Base-by-base conservation (phyloP, 1,140 invertebrate species). In the Lordiphosa stackelbergi region DNA sequence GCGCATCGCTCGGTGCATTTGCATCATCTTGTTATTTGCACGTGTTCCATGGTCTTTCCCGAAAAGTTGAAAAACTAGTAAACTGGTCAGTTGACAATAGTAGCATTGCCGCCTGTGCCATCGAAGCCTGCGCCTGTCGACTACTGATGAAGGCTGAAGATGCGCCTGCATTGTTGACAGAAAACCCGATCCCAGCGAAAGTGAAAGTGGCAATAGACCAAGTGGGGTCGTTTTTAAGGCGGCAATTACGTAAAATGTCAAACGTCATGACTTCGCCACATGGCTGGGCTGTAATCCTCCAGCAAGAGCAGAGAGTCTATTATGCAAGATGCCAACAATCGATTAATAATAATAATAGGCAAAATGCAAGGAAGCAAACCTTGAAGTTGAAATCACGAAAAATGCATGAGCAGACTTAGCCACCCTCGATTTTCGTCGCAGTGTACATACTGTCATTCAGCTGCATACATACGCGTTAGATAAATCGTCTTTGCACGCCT, bases 221-320 rank as follows among this genome's bases (percentile, higher is more conserved):
- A 51, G 48, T 51, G 36, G 35, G 48, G 48, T 51, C 36, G 48
- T n/a, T 37, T 19, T 55, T 28, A n/a, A 45, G 40, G 35, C n/a
- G 36, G 31, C 38, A 28, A 60, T 72, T 72, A 72, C 42, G 52
- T 64, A 72, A 71, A 69, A 68, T 70, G 58, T 68, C 64, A 72
- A 69, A 69, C 49, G 65, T 54, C n/a, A n/a, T n/a, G n/a, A n/a
- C n/a, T n/a, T n/a, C n/a, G n/a, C n/a, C n/a, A n/a, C 65, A 53
- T 38, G 11, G 42, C 42, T 5, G 24, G 31, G 36, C 52, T 46
- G 10, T 5, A 11, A 51, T 45, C 42, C 42, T 45, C 16, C 42
- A 7, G 16, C 22, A 5, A 45, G 22, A 40, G 38, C 12, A 11
- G 11, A 45, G 28, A 28, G 24, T 28, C 24, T 7, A 31, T 46